Base-by-base conservation (phyloP, 2,113 vertebrate species). In the Otis tarda region DNA sequence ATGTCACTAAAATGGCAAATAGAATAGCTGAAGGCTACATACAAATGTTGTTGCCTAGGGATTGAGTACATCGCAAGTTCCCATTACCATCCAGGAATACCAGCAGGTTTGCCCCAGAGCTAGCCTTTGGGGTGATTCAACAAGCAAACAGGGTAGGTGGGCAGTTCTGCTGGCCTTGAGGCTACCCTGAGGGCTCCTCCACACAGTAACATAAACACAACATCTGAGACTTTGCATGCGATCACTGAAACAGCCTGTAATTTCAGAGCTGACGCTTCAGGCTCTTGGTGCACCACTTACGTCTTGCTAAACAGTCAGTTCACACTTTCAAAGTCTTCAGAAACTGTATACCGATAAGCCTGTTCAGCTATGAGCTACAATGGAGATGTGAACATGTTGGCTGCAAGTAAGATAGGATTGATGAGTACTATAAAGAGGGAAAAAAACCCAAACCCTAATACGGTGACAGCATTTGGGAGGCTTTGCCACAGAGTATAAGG, bases 1-100 rank as follows among this genome's bases (percentile, higher is more conserved):
- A 78, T 95, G 52, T 89, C 47, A 91, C 25, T 63, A n/a, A 95
- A 95, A 94, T 85, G 90, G 70, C 67, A 96, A 90, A 77, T 41
- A 57, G 33, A 78, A 61, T 73, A 74, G 33, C 56, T 75, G 68
- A 94, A 94, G 64, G 73, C 73, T 71, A 37, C n/a, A 14, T n/a
- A 63, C 13, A 83, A 77, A 81, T 77, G 25, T 23, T 85, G 33
- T 28, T 63, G 23, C n/a, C 75, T 81, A 55, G 59, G 53, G 20
- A 53, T 23, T 67, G 16, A 24, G 33, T 87, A 71, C 23, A 43
- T 39, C 1, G 2, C 10, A 87, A 90, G 77, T 55, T 70, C 56
- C 91, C 68, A 24, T 14, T 43, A 27, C 64, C 10, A 33, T 25
- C 16, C 52, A 75, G 73, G 37, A 78, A 43, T 59, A 83, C 49